phyloP scores from a whole-genome alignment of 2,888 invertebrate species.

The Neocrepidodera transversa region DNA sequence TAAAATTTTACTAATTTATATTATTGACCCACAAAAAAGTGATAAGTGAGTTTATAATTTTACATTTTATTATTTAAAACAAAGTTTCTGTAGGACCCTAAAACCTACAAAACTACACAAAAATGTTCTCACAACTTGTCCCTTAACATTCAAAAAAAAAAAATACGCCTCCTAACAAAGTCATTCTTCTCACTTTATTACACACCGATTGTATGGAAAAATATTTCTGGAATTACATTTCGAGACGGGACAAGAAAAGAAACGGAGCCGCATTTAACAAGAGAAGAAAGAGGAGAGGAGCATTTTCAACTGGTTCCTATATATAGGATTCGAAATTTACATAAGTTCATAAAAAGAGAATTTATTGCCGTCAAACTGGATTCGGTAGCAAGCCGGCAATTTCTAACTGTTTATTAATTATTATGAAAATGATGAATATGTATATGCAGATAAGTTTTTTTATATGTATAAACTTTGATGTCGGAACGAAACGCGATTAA shows the following conservation, averaged over 20 bases:
- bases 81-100: too few relatives aligned
- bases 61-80: too few relatives aligned
- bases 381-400: constrained; percentile 57
- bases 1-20: too few relatives aligned
- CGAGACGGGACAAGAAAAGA: constrained; percentile 8
- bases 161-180: constrained; percentile 19
- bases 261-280: constrained; percentile 8
- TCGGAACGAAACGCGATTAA: constrained; percentile 3
- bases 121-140: constrained; percentile 9
- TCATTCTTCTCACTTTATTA: constrained; percentile 14
- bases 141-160: not conserved
- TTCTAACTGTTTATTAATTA: constrained; percentile 56
- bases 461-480: constrained; percentile 17
- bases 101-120: not conserved
- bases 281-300: constrained; percentile 14
- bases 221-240: constrained; percentile 22
- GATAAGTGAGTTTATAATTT: too few relatives aligned
- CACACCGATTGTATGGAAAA: constrained; percentile 31
- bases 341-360: constrained; percentile 56
- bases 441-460: constrained; percentile 27
- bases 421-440: constrained; percentile 46
- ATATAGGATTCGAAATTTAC: constrained; percentile 51
- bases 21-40: too few relatives aligned
- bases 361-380: constrained; percentile 59
- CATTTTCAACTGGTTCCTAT: constrained; percentile 44